A percentile compares a stretch with the other conserved stretches of the same genome.
These are phyloP conservation scores for Agelastica alni DNA, from an alignment of 2,888 invertebrate genomes.

Conservation along the genomic window DNA sequence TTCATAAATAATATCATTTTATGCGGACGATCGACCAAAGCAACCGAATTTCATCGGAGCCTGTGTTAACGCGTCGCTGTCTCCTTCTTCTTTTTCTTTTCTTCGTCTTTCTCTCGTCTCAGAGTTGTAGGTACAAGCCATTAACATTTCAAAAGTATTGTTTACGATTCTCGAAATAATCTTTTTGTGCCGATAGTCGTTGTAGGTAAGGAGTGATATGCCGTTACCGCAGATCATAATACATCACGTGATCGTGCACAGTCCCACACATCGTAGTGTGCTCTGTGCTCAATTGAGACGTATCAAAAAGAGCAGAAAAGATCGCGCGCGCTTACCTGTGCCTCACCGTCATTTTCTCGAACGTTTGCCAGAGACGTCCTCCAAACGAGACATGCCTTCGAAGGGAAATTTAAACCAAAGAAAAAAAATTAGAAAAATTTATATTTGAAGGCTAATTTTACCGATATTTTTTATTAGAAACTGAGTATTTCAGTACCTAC, in stretches of 20 bases:
- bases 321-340: conserved; percentile 10
- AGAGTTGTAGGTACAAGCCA: conserved; percentile 23
- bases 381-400: no score
- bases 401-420: no score
- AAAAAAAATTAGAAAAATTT: no score
- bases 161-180: conserved; percentile 41
- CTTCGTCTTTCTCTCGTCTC: no score
- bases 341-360: background rate
- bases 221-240: conserved; percentile 42
- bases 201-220: conserved; percentile 42
- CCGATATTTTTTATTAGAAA: no score
- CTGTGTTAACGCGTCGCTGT: no score
- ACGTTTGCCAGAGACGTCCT: background rate
- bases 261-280: conserved; percentile 39
- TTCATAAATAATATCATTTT: no score
- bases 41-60: no score
- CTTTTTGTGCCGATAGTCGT: conserved; percentile 31
- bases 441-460: no score
- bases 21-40: no score
- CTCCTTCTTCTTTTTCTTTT: no score
- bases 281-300: conserved; percentile 41
- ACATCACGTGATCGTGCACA: conserved; percentile 42
- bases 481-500: no score
- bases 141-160: conserved; percentile 42
- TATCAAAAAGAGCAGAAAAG: conserved; percentile 34